phyloP scores from a whole-genome alignment of 1,140 invertebrate genomes.

The Trichonephila inaurata region DNA sequence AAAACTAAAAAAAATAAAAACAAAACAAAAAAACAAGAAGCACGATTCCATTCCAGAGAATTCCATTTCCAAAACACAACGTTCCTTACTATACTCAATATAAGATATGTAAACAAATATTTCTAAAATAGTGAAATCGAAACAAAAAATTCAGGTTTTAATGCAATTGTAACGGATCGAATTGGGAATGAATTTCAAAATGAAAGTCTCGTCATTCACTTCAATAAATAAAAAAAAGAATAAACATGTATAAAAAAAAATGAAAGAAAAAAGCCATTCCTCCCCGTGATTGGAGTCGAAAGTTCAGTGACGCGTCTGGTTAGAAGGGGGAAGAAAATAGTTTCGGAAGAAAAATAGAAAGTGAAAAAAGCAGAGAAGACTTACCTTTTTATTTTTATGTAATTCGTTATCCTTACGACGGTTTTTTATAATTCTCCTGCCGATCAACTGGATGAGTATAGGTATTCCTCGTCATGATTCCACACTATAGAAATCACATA shows the following conservation, averaged over 20 bases:
- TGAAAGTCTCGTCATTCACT: background rate
- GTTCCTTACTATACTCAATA: too few relatives aligned
- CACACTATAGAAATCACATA: background rate
- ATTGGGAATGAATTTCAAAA: background rate
- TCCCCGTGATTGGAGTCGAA: background rate
- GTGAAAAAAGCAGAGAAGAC: background rate
- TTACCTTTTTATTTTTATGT: background rate
- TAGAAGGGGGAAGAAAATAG: background rate
- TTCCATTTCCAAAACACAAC: too few relatives aligned
- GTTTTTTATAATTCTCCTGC: constrained; percentile 35
- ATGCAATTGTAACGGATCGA: background rate
- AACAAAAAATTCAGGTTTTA: too few relatives aligned
- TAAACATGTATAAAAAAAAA: too few relatives aligned
- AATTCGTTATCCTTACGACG: background rate
- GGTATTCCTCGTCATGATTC: background rate
- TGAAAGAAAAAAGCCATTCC: background rate
- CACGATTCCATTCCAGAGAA: too few relatives aligned
- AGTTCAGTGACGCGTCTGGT: constrained; percentile 60
- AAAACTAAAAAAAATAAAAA: too few relatives aligned
- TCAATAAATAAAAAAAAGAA: too few relatives aligned
- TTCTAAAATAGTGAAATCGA: too few relatives aligned
- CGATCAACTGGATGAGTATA: background rate
- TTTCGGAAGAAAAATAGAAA: constrained; percentile 17
- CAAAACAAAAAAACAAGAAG: too few relatives aligned
- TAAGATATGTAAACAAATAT: too few relatives aligned